A percentile compares a stretch with the other conserved stretches of the same genome.
These are phyloP conservation scores for Verasper variegatus DNA, from an alignment of 2,113 vertebrate genomes.

Conservation along the genomic window DNA sequence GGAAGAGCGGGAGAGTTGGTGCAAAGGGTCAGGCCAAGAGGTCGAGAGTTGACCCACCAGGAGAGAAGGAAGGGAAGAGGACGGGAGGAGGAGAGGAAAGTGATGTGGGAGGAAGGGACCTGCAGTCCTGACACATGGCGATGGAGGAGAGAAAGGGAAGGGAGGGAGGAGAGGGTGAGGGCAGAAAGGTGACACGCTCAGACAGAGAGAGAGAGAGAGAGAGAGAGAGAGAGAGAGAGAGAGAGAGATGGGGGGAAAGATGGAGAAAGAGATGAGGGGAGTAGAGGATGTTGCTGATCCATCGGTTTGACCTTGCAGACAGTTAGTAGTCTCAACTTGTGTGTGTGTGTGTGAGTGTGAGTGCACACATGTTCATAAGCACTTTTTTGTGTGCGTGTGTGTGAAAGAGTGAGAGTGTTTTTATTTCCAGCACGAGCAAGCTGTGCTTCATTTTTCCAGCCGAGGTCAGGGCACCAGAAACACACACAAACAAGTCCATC, in stretches of 20 bases:
- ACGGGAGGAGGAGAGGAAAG: conserved; percentile 49
- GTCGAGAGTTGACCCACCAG: conserved; percentile 61
- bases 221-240: too few relatives aligned
- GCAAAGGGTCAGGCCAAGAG: conserved; percentile 52
- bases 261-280: conserved; percentile 50
- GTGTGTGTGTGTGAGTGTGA: conserved; percentile 11
- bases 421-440: conserved; percentile 43
- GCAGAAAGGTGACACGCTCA: conserved; percentile 64
- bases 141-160: conserved; percentile 13
- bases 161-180: conserved; percentile 47
- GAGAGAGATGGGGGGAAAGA: conserved; percentile 23
- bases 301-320: conserved; percentile 75
- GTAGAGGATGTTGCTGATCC: conserved; percentile 59
- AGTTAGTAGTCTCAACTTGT: conserved; percentile 38
- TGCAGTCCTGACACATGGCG: conserved; percentile 55
- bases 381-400: neutral
- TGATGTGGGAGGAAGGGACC: conserved; percentile 60
- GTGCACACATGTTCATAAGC: neutral
- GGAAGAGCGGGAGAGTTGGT: conserved; percentile 39
- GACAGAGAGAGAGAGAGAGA: conserved; percentile 18
- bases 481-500: conserved; percentile 55
- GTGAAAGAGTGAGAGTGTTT: conserved; percentile 4
- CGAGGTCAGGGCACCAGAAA: conserved; percentile 41
- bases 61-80: conserved; percentile 45
- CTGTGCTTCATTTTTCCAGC: conserved; percentile 58